Evolutionary conservation across 1,140 invertebrate species (phyloP).

Genomic region (Daktulosphaira vitifoliae): DNA sequence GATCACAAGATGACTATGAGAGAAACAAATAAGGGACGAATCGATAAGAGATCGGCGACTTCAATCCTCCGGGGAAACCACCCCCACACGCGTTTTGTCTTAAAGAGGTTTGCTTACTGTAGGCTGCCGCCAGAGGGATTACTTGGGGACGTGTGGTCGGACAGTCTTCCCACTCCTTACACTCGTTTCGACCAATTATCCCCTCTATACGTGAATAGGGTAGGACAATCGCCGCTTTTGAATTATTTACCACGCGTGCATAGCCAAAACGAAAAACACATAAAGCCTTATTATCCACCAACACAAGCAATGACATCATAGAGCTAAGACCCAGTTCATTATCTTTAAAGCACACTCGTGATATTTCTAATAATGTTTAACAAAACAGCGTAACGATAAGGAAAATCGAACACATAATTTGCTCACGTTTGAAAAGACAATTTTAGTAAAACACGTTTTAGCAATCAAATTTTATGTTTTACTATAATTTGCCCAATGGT

Average conservation of each 20-base stretch:
- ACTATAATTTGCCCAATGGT: no score
- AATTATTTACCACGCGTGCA: constrained; percentile 23
- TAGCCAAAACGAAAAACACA: background rate
- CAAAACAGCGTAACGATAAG: no score
- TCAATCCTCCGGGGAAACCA: constrained; percentile 10
- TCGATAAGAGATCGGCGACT: constrained; percentile 32
- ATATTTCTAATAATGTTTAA: no score
- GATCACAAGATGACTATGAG: background rate
- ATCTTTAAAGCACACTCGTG: no score
- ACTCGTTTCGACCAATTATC: constrained; percentile 29
- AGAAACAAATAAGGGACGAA: constrained; percentile 31
- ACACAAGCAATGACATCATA: no score
- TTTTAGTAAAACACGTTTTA: no score
- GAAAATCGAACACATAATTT: no score
- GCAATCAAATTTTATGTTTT: no score
- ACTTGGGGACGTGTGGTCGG: constrained; percentile 28
- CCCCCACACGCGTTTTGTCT: constrained; percentile 17
- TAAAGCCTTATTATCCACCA: constrained; percentile 1
- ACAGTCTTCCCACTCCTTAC: background rate
- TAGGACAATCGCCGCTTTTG: constrained; percentile 23
- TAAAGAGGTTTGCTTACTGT: constrained; percentile 25
- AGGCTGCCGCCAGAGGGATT: constrained; percentile 15
- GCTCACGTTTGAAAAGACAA: no score
- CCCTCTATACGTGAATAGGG: constrained; percentile 7
- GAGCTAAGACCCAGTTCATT: no score